These are phyloP conservation scores for Cosmia pyralina DNA, from an alignment of 2,888 invertebrate genomes.

Conservation along the genomic window DNA sequence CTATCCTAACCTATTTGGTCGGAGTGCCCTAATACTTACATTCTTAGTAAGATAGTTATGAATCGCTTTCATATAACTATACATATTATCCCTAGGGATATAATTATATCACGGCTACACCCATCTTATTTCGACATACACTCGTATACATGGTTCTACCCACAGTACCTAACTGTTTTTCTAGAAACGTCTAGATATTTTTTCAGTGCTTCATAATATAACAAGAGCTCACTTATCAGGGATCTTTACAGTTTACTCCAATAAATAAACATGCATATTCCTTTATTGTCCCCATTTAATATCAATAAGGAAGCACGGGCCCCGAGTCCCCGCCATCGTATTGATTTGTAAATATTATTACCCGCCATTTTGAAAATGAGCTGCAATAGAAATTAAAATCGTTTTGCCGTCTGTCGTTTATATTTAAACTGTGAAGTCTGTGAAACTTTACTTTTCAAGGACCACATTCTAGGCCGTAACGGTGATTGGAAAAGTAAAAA, in stretches of 20 bases:
- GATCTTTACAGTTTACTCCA: not conserved
- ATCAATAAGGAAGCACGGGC: not conserved
- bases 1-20: too few relatives aligned
- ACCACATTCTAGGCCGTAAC: not conserved
- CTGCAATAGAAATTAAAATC: slow-evolving; percentile 2
- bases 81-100: too few relatives aligned
- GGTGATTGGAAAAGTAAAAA: not conserved
- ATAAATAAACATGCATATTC: slow-evolving; percentile 1
- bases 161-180: not conserved
- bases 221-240: not conserved
- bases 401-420: not conserved
- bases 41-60: too few relatives aligned
- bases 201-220: not conserved
- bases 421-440: not conserved
- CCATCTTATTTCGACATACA: not conserved
- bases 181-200: not conserved
- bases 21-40: too few relatives aligned
- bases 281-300: not conserved
- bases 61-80: too few relatives aligned
- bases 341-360: slow-evolving; percentile 18
- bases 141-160: too few relatives aligned
- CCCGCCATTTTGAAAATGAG: slow-evolving; percentile 1
- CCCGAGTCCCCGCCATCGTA: not conserved
- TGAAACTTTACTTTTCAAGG: not conserved
- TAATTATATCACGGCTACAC: too few relatives aligned